Percentiles rank a stretch among this genome's conserved stretches.
Evolutionary conservation across 2,888 invertebrate species (phyloP).

Genomic region (Chloroclysta siterata): DNA sequence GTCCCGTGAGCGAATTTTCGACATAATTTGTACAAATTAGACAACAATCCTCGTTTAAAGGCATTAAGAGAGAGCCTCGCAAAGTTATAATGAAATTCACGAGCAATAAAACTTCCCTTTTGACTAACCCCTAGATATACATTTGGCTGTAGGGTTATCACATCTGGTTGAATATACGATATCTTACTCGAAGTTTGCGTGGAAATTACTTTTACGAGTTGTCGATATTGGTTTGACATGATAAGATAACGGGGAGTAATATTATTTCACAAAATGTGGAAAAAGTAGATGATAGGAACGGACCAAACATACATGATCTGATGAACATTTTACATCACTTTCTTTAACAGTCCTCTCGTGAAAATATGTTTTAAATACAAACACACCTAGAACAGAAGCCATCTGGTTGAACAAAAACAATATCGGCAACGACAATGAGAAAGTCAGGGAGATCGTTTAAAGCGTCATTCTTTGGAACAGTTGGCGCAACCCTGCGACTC

Average conservation of each 20-base stretch:
- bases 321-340: too few relatives aligned
- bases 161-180: constrained; percentile 30
- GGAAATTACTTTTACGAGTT: constrained; percentile 28
- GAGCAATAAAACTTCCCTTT: constrained; percentile 84
- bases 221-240: constrained; percentile 9
- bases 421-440: constrained; percentile 23
- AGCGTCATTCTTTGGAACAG: constrained; percentile 31
- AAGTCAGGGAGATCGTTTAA: constrained; percentile 29
- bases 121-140: constrained; percentile 81
- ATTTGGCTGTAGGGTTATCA: constrained; percentile 68
- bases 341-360: too few relatives aligned
- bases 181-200: constrained; percentile 13
- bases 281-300: too few relatives aligned
- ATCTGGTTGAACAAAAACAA: constrained; percentile 31
- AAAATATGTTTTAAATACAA: too few relatives aligned
- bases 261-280: background rate
- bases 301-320: too few relatives aligned
- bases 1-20: constrained; percentile 60
- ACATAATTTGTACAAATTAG: constrained; percentile 79
- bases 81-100: constrained; percentile 85
- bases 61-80: constrained; percentile 74
- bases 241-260: constrained; percentile 10
- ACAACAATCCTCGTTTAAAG: constrained; percentile 81
- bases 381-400: constrained; percentile 7
- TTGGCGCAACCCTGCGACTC: constrained; percentile 58